These are phyloP conservation scores for Rhinoraja longicauda DNA, from an alignment of 2,797 vertebrate species.

Conservation along the genomic window DNA sequence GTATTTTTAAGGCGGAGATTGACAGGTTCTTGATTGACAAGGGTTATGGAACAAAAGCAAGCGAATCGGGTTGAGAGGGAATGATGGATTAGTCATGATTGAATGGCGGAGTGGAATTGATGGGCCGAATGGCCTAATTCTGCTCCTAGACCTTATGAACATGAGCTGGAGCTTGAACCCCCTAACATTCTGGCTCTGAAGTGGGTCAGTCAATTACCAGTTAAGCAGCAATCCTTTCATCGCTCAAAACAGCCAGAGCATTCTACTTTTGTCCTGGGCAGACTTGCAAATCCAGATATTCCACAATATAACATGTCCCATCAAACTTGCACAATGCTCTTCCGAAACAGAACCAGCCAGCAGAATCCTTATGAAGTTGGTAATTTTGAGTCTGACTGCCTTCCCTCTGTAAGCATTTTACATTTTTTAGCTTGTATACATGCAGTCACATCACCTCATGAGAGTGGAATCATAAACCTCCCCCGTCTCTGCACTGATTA, in stretches of 20 bases:
- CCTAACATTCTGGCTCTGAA: neutral
- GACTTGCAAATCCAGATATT: slow-evolving; percentile 6
- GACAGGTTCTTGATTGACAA: too few relatives aligned
- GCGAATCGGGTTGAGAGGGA: too few relatives aligned
- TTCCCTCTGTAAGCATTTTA: neutral
- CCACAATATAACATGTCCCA: neutral
- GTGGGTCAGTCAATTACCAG: neutral
- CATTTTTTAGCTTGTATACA: neutral
- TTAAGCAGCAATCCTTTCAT: neutral
- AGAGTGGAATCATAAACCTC: slow-evolving; percentile 22
- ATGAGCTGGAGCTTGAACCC: neutral
- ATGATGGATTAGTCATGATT: too few relatives aligned
- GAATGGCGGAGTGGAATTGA: too few relatives aligned
- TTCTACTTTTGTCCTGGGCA: neutral
- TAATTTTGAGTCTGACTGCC: neutral
- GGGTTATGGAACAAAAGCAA: too few relatives aligned
- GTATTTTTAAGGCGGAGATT: too few relatives aligned
- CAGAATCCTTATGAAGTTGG: neutral
- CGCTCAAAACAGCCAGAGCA: neutral
- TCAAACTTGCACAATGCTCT: slow-evolving; percentile 12
- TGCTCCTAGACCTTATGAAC: too few relatives aligned
- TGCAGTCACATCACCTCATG: neutral
- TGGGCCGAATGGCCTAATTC: too few relatives aligned
- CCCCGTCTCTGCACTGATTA: neutral
- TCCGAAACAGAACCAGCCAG: slow-evolving; percentile 4